Conservation (phyloP, 2,113 vertebrate genomes). For the Xenopus borealis region DNA sequence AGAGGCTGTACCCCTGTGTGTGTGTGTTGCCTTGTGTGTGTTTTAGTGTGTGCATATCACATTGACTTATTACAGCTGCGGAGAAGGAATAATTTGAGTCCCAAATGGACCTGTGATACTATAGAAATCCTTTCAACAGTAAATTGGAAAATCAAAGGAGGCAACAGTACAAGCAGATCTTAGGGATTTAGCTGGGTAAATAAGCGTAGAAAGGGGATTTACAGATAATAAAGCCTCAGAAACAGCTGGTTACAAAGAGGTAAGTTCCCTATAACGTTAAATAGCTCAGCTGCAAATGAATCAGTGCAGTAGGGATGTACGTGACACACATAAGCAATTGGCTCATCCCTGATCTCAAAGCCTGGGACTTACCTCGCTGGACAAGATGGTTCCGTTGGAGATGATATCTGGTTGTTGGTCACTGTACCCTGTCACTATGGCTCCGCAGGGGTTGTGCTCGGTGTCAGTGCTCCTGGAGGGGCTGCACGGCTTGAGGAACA, state of each 20-base stretch:
- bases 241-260: slow-evolving; percentile 37
- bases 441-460: slow-evolving; percentile 90
- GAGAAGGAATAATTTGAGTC: slow-evolving; percentile 1
- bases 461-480: slow-evolving; percentile 85
- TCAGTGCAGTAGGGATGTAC: slow-evolving; percentile 38
- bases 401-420: slow-evolving; percentile 97
- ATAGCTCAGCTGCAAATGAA: slow-evolving; percentile 20
- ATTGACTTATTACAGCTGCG: too few relatives aligned
- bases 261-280: slow-evolving; percentile 23
- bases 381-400: slow-evolving; percentile 93
- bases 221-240: slow-evolving; percentile 38
- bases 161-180: slow-evolving; percentile 10
- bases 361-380: slow-evolving; percentile 82
- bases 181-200: slow-evolving; percentile 32
- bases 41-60: too few relatives aligned
- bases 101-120: background rate
- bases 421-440: slow-evolving; percentile 84
- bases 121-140: background rate
- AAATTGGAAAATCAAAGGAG: slow-evolving; percentile 2
- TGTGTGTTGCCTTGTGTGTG: too few relatives aligned
- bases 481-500: slow-evolving; percentile 96
- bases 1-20: too few relatives aligned
- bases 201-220: slow-evolving; percentile 37
- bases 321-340: slow-evolving; percentile 28
- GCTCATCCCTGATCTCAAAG: background rate